Evolutionary conservation across 2,888 invertebrate species (phyloP), one percentile per base, ranked within the genome.

Genomic region (Mesochorus sp.): DNA sequence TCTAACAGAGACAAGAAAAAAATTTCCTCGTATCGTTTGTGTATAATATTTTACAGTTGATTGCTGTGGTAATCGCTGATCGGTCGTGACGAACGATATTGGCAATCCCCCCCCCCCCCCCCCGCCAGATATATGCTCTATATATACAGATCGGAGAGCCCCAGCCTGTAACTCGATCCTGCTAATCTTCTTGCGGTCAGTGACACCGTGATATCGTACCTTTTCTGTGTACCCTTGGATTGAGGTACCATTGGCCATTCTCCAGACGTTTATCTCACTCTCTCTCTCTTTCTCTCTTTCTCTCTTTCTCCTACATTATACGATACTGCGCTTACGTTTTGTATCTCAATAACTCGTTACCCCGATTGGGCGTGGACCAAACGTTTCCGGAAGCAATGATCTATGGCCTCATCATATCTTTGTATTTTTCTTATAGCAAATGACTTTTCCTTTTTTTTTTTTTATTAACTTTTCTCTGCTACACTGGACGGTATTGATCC

Each of bases 71-170:
- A 79, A 79, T 79, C 70, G 70, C 14, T 14, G 42, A 72, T 79
- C 76, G 76, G 79, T 79, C 68, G 79, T 79, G 76, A 71, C 76
- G 42, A 61, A 47, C 55, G 70, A 53, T 71, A 75, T 71, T 71
- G 79, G 67, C 55, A 34, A 47, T 68, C 14, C 68, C 57, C 57
- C 42, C 42, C 12, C 14, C 17, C 42, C 14, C 12, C 3, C 5
- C 6, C 12, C 5, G 12, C 14, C 6, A 42, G 10, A 34, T 34
- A 34, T 34, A 34, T 6, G 10, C n/a, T n/a, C n/a, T 31, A 8
- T 34, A 8, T 34, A 34, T 34, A 0, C n/a, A 2, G 26, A 53
- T 66, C 39, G 26, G 39, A 8, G 8, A 19, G 14, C 17, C 12
- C 17, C 1, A 19, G 24, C 55, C 59, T 71, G 55, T 42, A 51